Percentiles rank a stretch among this genome's conserved stretches.
Evolutionary conservation across 2,888 invertebrate genomes (phyloP).

Genomic region (Chorisops tibialis): DNA sequence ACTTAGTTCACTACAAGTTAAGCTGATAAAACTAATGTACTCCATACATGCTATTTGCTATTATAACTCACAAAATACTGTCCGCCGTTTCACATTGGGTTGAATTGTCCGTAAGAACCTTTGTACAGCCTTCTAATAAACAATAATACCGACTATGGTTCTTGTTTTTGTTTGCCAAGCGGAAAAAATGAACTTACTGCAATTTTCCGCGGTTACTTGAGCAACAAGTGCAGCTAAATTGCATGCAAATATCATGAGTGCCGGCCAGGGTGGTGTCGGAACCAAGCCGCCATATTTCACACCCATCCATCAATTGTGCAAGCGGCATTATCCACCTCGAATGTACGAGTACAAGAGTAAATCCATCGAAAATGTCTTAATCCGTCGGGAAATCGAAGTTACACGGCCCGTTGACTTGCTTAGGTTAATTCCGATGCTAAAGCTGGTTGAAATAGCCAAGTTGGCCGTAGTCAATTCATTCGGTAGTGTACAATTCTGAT

Average conservation of each 20-base stretch:
- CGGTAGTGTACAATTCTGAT: too few species aligned
- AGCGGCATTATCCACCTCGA: not conserved
- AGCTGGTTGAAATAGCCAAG: too few species aligned
- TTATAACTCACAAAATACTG: too few species aligned
- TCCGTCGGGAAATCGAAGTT: not conserved
- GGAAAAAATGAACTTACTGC: slow-evolving; percentile 5
- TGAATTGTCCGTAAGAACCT: not conserved
- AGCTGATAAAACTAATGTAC: too few species aligned
- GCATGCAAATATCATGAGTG: not conserved
- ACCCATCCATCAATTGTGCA: slow-evolving; percentile 7
- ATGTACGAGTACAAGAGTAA: too few species aligned
- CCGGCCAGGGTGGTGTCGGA: not conserved
- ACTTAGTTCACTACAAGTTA: not conserved
- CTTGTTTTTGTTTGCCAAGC: not conserved
- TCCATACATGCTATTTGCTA: too few species aligned
- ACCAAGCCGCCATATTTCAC: not conserved
- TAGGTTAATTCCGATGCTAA: not conserved
- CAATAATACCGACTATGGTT: not conserved
- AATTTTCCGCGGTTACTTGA: slow-evolving; percentile 22
- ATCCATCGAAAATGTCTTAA: not conserved
- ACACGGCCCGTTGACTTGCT: not conserved
- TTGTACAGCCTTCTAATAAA: not conserved
- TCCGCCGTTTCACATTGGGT: too few species aligned
- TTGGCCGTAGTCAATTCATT: too few species aligned
- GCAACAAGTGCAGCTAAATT: slow-evolving; percentile 18